Base-by-base conservation (phyloP, 2,888 invertebrate species). In the Chrysotoxum bicinctum region DNA sequence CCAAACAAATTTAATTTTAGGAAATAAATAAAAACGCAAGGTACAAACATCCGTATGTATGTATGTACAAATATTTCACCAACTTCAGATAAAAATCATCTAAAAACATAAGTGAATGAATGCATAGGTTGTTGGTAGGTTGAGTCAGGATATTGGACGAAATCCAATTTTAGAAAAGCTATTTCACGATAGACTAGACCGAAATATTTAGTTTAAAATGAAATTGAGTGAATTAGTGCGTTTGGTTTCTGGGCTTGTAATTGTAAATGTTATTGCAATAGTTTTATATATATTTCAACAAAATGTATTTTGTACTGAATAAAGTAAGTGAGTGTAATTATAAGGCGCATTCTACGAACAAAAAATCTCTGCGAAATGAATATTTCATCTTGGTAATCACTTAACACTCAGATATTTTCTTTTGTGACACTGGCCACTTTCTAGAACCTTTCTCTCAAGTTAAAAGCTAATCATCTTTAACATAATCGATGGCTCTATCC, bases 91-190 rank as follows among this genome's bases (percentile, higher is more conserved):
- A 48, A 21, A 2, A 48, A 48, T 45, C 30, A 19, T 45, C 21
- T 14, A 48, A 64, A 64, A 19, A 19, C 16, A 64, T 9, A 48
- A n/a, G 14, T 62, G 10, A 40, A 32, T 60, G 4, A 8, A 60
- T 21, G 21, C 12, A 14, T 7, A 40, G 2, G n/a, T n/a, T n/a
- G 16, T 37, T 14, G 64, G 48, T 19, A 50, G 21, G 12, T 50
- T 48, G 45, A 7, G 40, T 40, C 40, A 56, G 52, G 70, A 66
- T 40, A 26, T 79, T 84, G 75, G 66, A 52, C 45, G 37, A 66
- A 84, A 64, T 84, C 84, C 75, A 79, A 84, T 75, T 84, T 84
- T 14, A 43, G 60, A 60, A 58, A 21, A 64, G 19, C 40, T 62
- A 52, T 83, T 74, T 64, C 69, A 60, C 62, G 21, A 7, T 10